Evolutionary conservation across 2,113 vertebrate species (phyloP), one percentile per base, ranked within the genome.

Genomic region (Delphinus delphis): DNA sequence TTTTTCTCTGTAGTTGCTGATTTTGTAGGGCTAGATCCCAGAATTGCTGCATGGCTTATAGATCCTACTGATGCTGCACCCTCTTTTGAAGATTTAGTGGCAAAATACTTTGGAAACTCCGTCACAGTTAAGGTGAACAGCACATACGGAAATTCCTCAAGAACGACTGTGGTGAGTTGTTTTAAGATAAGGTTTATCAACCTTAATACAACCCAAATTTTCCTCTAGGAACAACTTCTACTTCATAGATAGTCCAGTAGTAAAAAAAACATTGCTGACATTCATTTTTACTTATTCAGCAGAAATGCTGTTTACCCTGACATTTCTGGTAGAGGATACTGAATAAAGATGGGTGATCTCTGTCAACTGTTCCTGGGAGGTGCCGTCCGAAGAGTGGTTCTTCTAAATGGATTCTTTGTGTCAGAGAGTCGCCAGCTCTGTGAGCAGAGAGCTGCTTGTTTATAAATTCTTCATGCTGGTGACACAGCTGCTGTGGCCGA

Each of bases 11-110:
- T 81, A 99, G 99, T 99, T 97, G 98, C 98, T 14, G 97, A 95
- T 44, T 99, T 98, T 96, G 95, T 98, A 0, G 96, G 99, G 50
- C 98, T 99, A 33, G 99, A 99, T 96, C 99, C 99, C 44, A 99
- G 99, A 97, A 99, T 99, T 95, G 99, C 99, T 23, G 99, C 98
- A 0, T 99, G 99, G 99, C 98, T 99, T 10, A 98, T 99, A 97
- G 99, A 99, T 94, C 99, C 99, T 41, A 97, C 98, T 0, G 99
- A 99, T 88, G 98, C 99, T 0, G 97, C 98, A 44, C 98, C 99
- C 60, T 99, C 98, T 80, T 99, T 99, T 98, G 98, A 98, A 80
- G 97, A 98, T 62, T 99, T 99, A 92, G 98, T 99, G 36, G 95
- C 92, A 80, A 99, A 99, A 97, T 98, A 99, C 98, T 98, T 98